Percentiles rank a stretch among this genome's conserved stretches.
These are phyloP conservation scores for Mythimna pallens DNA, from an alignment of 2,888 invertebrate genomes.

Conservation along the genomic window DNA sequence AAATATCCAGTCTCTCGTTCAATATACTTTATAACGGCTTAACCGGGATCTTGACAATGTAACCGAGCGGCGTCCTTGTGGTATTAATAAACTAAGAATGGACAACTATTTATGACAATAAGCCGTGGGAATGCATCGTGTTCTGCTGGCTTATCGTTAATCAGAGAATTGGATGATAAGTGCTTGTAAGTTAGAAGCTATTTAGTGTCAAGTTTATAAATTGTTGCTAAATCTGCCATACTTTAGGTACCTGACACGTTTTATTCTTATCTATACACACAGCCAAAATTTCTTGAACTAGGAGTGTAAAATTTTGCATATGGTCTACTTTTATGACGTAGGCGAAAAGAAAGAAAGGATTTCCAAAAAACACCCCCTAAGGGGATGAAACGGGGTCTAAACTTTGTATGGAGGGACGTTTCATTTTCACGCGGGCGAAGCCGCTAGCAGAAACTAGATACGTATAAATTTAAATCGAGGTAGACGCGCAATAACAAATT, in stretches of 20 bases:
- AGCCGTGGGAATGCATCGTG: constrained; percentile 19
- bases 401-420: too few species aligned
- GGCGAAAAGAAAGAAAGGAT: too few species aligned
- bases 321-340: too few species aligned
- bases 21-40: neutral
- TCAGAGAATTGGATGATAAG: constrained; percentile 16
- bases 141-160: constrained; percentile 10
- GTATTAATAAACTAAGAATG: constrained; percentile 42
- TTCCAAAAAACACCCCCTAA: too few species aligned
- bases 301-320: too few species aligned
- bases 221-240: neutral
- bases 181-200: neutral
- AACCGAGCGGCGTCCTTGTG: constrained; percentile 23
- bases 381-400: too few species aligned
- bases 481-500: neutral
- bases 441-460: neutral
- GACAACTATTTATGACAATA: constrained; percentile 27
- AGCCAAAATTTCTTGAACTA: too few species aligned
- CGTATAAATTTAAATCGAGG: neutral
- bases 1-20: neutral
- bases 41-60: constrained; percentile 22
- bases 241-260: constrained; percentile 2
- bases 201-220: constrained; percentile 12
- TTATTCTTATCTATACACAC: neutral
- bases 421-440: too few species aligned